Conservation (phyloP, 2,888 invertebrate species). For the Pilophorus perplexus region DNA sequence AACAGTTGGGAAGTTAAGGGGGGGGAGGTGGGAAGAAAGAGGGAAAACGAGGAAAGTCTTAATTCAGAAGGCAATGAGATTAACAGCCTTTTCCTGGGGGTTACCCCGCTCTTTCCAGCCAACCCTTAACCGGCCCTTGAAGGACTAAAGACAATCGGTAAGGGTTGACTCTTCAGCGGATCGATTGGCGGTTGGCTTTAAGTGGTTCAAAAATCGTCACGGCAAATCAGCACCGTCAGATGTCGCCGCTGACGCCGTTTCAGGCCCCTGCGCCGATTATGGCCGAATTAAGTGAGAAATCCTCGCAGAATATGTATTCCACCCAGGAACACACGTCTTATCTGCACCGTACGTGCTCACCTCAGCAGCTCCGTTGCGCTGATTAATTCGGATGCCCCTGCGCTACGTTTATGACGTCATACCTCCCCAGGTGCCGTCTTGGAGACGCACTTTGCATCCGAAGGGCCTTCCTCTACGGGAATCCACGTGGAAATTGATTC, state of each 20-base stretch:
- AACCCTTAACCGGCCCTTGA: no score
- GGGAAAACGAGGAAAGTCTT: slow-evolving; percentile 9
- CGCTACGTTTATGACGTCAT: not conserved
- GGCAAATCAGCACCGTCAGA: no score
- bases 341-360: slow-evolving; percentile 9
- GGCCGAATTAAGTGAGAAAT: no score
- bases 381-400: slow-evolving; percentile 14
- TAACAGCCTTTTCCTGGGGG: slow-evolving; percentile 27
- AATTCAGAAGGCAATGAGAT: slow-evolving; percentile 41
- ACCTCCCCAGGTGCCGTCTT: not conserved
- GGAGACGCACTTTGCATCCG: slow-evolving; percentile 1
- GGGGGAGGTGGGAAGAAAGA: not conserved
- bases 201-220: no score
- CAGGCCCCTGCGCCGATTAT: no score
- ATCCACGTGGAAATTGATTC: slow-evolving; percentile 4
- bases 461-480: not conserved
- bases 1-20: slow-evolving; percentile 4
- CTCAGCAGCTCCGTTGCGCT: not conserved
- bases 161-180: no score
- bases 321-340: no score
- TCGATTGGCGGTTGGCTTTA: no score
- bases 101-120: no score
- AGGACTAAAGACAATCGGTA: no score
- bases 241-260: no score
- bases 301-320: no score